These are phyloP conservation scores for Metacarcinus magister DNA, from an alignment of 2,888 invertebrate genomes.

Conservation along the genomic window DNA sequence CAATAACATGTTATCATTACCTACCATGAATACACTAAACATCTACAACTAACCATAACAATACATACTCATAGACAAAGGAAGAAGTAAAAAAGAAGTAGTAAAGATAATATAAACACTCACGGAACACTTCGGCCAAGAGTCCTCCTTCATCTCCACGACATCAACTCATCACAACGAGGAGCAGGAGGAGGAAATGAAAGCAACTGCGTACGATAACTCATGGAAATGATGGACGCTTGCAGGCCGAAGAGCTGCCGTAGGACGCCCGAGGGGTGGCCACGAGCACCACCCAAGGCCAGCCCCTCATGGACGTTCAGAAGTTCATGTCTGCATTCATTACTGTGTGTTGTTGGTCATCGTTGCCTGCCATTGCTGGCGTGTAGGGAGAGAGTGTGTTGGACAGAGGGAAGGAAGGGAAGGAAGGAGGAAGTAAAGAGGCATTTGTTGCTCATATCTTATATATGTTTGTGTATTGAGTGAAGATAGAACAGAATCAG, in stretches of 20 bases:
- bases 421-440: not conserved
- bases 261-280: not conserved
- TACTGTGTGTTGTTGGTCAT: not conserved
- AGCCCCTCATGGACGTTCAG: not conserved
- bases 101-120: not conserved
- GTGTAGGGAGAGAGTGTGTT: not conserved
- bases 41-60: not conserved
- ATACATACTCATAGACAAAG: not conserved
- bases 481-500: not conserved
- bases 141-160: slow-evolving; percentile 68
- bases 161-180: slow-evolving; percentile 65
- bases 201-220: slow-evolving; percentile 69
- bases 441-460: not conserved
- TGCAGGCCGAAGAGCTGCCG: slow-evolving; percentile 14
- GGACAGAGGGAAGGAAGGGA: not conserved
- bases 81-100: not conserved
- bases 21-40: not conserved
- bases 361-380: not conserved
- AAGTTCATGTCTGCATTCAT: not conserved
- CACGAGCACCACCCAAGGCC: not conserved
- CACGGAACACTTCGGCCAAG: slow-evolving; percentile 44
- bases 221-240: slow-evolving; percentile 65
- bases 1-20: not conserved
- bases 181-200: slow-evolving; percentile 58
- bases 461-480: not conserved